Percentiles rank a stretch among this genome's conserved stretches.
Evolutionary conservation across 2,888 invertebrate species (phyloP).

Genomic region (Andrena trimmerana): DNA sequence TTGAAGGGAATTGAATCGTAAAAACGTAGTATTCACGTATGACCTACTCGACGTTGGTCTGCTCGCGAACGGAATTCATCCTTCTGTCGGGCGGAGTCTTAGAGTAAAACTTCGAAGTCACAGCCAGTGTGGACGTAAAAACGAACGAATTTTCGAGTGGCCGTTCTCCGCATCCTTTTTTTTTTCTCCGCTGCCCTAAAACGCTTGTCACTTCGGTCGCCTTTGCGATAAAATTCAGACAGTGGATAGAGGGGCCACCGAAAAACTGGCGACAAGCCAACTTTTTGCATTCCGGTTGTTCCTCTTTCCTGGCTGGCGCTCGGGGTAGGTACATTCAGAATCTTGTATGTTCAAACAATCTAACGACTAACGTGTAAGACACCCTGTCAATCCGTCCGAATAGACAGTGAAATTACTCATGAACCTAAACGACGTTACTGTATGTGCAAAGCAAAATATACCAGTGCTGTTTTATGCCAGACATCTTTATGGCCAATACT

Average conservation of each 20-base stretch:
- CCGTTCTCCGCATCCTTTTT: neutral
- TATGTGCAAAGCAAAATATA: too few relatives aligned
- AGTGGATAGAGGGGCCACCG: constrained; percentile 11
- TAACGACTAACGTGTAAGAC: too few relatives aligned
- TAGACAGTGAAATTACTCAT: too few relatives aligned
- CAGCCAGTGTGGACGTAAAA: constrained; percentile 26
- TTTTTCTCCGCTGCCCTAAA: constrained; percentile 10
- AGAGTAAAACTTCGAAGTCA: constrained; percentile 13
- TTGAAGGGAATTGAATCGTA: constrained; percentile 69
- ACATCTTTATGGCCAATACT: too few relatives aligned
- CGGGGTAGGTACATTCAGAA: neutral
- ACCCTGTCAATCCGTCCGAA: too few relatives aligned
- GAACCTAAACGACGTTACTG: too few relatives aligned
- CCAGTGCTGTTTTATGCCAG: too few relatives aligned
- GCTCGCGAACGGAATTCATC: constrained; percentile 53
- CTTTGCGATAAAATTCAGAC: constrained; percentile 44
- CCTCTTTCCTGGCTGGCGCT: constrained; percentile 26
- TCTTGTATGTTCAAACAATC: neutral
- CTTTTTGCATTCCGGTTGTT: constrained; percentile 45
- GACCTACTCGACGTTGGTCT: constrained; percentile 49
- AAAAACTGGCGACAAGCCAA: constrained; percentile 44
- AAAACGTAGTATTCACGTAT: constrained; percentile 68
- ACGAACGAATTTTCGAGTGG: constrained; percentile 51
- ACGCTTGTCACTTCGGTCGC: constrained; percentile 38
- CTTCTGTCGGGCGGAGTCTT: constrained; percentile 30